Conservation (phyloP, 2,888 invertebrate genomes). For the Cryptocephalus primarius region DNA sequence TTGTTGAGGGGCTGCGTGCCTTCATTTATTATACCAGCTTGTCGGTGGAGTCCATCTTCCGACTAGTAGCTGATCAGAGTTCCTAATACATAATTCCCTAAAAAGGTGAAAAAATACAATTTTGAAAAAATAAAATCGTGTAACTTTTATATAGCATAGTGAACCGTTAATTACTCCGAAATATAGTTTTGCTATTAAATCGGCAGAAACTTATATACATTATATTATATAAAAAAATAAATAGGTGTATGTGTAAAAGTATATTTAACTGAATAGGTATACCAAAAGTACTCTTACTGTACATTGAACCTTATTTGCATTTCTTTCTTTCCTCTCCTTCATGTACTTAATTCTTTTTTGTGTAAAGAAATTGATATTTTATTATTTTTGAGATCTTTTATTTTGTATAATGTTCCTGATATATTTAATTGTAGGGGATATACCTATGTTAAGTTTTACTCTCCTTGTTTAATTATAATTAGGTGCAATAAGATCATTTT, state of each 20-base stretch:
- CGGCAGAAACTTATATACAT: constrained; percentile 34
- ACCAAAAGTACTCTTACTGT: constrained; percentile 10
- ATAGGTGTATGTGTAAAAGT: constrained; percentile 34
- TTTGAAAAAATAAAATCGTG: constrained; percentile 26
- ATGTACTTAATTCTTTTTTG: constrained; percentile 19
- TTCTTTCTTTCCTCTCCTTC: constrained; percentile 19
- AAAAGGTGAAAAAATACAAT: constrained; percentile 28
- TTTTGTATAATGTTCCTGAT: constrained; percentile 35
- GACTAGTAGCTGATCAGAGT: constrained; percentile 33
- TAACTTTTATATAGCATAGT: constrained; percentile 37
- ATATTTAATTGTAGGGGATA: constrained; percentile 25
- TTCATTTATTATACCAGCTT: constrained; percentile 24
- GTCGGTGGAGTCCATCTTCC: constrained; percentile 7
- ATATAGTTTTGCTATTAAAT: constrained; percentile 35
- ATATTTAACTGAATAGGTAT: constrained; percentile 14
- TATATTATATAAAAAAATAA: constrained; percentile 32
- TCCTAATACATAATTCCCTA: constrained; percentile 36
- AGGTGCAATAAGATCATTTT: constrained; percentile 38
- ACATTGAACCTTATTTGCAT: constrained; percentile 26
- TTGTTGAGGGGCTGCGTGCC: constrained; percentile 42
- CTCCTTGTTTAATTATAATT: constrained; percentile 32
- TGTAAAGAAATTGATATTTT: constrained; percentile 18
- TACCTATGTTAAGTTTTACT: constrained; percentile 27
- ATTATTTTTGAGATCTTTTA: constrained; percentile 17
- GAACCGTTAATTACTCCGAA: constrained; percentile 33